These are phyloP conservation scores for Pseudochirops corinnae DNA, from an alignment of 2,797 vertebrate species.

Conservation along the genomic window DNA sequence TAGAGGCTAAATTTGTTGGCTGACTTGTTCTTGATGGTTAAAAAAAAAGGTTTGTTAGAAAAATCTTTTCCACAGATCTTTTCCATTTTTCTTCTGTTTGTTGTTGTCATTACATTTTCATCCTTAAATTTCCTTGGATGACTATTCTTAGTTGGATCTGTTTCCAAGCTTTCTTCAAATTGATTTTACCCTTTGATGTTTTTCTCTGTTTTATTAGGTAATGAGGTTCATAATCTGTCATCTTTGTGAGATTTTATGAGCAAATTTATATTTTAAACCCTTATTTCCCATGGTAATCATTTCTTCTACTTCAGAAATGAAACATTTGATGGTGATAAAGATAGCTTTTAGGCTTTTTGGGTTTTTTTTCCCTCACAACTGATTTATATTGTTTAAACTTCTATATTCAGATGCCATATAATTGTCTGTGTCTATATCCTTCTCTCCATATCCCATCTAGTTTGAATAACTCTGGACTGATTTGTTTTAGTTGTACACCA, in stretches of 20 bases:
- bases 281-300: neutral
- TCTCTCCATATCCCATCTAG: neutral
- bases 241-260: neutral
- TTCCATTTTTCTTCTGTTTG: neutral
- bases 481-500: neutral
- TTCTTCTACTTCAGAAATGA: neutral
- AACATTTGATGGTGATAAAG: neutral
- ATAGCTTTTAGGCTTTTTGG: neutral
- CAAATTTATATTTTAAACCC: neutral
- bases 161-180: neutral
- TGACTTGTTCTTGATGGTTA: neutral
- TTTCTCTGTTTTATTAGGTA: neutral
- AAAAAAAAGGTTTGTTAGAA: neutral
- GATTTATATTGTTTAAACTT: neutral
- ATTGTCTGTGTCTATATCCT: neutral
- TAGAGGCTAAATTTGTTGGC: neutral
- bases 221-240: neutral
- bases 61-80: neutral
- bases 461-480: neutral
- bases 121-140: neutral
- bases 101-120: neutral
- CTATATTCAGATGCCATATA: neutral
- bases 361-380: neutral
- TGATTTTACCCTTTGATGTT: neutral
- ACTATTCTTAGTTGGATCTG: neutral